Evolutionary conservation across 2,113 vertebrate species (phyloP).

Genomic region (Nansenia antarctica): DNA sequence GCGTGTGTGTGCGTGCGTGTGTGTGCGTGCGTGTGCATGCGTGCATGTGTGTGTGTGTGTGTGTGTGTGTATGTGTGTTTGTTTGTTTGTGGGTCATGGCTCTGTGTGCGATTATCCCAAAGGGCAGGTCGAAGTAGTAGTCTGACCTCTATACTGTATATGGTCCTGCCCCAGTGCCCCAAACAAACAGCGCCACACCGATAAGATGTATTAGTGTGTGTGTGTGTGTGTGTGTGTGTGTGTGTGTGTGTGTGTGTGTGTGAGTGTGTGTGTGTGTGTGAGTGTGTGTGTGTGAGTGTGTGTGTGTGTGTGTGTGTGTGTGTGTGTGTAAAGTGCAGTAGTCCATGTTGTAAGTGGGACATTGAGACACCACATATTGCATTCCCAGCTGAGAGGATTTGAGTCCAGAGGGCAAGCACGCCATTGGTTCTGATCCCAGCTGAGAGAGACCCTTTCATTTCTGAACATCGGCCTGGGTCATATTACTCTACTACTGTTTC

Average conservation of each 20-base stretch:
- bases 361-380: no score
- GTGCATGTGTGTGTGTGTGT: background rate
- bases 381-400: no score
- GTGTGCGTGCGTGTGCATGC: background rate
- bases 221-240: slow-evolving; percentile 9
- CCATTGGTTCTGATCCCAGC: background rate
- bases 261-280: background rate
- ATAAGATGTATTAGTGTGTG: background rate
- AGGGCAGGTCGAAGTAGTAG: slow-evolving; percentile 3
- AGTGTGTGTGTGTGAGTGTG: slow-evolving; percentile 1
- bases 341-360: no score
- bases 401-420: no score
- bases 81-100: background rate
- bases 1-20: background rate
- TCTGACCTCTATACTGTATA: background rate
- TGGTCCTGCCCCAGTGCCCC: background rate
- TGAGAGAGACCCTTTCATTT: background rate
- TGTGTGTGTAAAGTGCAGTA: background rate
- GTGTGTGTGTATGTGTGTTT: background rate
- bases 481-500: background rate
- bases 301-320: background rate
- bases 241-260: background rate
- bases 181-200: background rate
- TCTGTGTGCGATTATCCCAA: no score
- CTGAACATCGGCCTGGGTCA: no score